Evolutionary conservation across 2,797 vertebrate genomes (phyloP).

Genomic region (Rhinophrynus dorsalis): DNA sequence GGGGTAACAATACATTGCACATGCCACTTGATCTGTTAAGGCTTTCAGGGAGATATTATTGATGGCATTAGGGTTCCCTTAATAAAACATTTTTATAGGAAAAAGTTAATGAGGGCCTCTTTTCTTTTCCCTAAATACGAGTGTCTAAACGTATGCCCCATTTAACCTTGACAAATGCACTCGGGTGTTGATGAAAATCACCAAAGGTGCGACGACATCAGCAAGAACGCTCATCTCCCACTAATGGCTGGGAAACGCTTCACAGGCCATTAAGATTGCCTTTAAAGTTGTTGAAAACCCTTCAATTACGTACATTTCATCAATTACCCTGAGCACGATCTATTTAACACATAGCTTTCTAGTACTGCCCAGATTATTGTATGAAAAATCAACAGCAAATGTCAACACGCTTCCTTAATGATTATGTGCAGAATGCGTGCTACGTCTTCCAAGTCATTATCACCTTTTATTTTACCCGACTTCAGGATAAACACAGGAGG

Average conservation of each 20-base stretch:
- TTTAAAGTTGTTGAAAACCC: conserved; percentile 47
- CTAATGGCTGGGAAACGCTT: conserved; percentile 31
- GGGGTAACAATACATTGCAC: too few relatives aligned
- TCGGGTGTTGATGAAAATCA: conserved; percentile 62
- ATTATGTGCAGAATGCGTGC: too few relatives aligned
- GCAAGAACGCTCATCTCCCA: conserved; percentile 33
- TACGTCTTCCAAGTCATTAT: too few relatives aligned
- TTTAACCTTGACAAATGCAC: conserved; percentile 62
- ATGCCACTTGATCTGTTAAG: too few relatives aligned
- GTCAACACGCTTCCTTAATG: conserved; percentile 10
- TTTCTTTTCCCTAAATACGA: conserved; percentile 47
- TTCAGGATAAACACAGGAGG: too few relatives aligned
- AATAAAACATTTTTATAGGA: conserved; percentile 53
- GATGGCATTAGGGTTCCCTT: conserved; percentile 23
- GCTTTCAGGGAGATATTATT: too few relatives aligned
- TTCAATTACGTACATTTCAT: conserved; percentile 5
- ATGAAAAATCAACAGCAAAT: conserved; percentile 27
- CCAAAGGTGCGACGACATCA: conserved; percentile 53
- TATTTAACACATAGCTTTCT: conserved; percentile 14
- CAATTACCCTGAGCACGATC: too few relatives aligned
- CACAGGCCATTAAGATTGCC: conserved; percentile 45
- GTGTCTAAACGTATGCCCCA: conserved; percentile 57
- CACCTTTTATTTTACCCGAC: too few relatives aligned
- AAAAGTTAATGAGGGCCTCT: conserved; percentile 52
- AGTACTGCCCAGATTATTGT: conserved; percentile 9